These are phyloP conservation scores for Lucilia sericata DNA, from an alignment of 1,140 invertebrate genomes.

Conservation along the genomic window DNA sequence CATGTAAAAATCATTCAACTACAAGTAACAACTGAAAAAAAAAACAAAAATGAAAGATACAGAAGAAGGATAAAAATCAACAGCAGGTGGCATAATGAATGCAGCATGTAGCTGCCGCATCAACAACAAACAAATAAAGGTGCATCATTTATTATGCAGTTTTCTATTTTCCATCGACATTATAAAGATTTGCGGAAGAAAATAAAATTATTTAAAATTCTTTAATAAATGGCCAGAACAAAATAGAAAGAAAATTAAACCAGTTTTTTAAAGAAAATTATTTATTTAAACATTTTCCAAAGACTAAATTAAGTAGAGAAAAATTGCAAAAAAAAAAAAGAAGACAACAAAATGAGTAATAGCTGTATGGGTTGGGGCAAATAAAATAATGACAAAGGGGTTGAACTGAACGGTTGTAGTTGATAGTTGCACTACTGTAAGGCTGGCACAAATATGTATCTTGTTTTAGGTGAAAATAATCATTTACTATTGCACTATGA, in stretches of 20 bases:
- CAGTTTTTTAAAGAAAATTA: not conserved
- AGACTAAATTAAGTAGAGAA: not conserved
- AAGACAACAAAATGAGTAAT: not conserved
- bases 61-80: not conserved
- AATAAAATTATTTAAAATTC: slow-evolving; percentile 17
- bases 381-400: not conserved
- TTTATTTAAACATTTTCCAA: not conserved
- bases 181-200: slow-evolving; percentile 19
- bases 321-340: not conserved
- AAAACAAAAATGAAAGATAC: not conserved
- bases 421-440: too few species aligned
- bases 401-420: not conserved
- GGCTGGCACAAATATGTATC: too few species aligned
- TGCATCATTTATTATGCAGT: slow-evolving; percentile 9
- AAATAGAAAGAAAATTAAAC: not conserved
- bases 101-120: not conserved
- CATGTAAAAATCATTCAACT: slow-evolving; percentile 30
- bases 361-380: not conserved
- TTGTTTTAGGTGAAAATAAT: too few species aligned
- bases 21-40: not conserved
- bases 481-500: too few species aligned
- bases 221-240: slow-evolving; percentile 16
- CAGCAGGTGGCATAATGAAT: slow-evolving; percentile 36
- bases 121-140: not conserved
- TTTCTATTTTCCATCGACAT: not conserved